phyloP scores from a whole-genome alignment of 2,797 vertebrate genomes.

The Lagorchestes hirsutus region DNA sequence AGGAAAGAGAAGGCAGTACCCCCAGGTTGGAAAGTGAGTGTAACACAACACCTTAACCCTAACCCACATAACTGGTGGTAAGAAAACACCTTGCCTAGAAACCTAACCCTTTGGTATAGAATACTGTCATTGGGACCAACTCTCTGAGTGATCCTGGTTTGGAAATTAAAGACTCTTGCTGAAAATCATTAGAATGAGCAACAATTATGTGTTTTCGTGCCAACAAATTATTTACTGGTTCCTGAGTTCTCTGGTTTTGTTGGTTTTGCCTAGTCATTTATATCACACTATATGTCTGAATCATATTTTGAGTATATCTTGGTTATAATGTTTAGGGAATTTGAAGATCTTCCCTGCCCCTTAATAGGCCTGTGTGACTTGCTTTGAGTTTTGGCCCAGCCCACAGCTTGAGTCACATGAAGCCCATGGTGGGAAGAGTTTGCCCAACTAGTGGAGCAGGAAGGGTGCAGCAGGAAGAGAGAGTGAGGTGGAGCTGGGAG shows the following conservation, averaged over 20 bases:
- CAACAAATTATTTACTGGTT: background rate
- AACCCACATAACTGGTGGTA: background rate
- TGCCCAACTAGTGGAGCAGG: too few species aligned
- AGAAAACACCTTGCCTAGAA: background rate
- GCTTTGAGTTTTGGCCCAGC: too few species aligned
- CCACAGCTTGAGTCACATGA: too few species aligned
- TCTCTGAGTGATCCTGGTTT: background rate
- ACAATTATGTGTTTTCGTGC: background rate
- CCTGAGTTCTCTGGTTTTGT: background rate
- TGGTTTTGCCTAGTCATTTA: too few species aligned
- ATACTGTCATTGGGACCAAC: background rate
- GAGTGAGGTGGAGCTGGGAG: too few species aligned
- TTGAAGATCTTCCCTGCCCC: too few species aligned
- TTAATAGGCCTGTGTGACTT: too few species aligned
- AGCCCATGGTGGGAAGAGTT: too few species aligned
- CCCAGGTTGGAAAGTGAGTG: background rate
- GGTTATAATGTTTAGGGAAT: too few species aligned
- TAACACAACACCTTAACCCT: background rate
- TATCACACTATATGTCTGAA: too few species aligned
- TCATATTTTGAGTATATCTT: too few species aligned
- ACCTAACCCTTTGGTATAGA: background rate
- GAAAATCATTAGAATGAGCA: background rate
- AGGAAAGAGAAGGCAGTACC: background rate
- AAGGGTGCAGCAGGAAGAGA: too few species aligned
- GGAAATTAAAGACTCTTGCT: background rate